Evolutionary conservation across 2,888 invertebrate species (phyloP).

Genomic region (Pardosa pseudoannulata): DNA sequence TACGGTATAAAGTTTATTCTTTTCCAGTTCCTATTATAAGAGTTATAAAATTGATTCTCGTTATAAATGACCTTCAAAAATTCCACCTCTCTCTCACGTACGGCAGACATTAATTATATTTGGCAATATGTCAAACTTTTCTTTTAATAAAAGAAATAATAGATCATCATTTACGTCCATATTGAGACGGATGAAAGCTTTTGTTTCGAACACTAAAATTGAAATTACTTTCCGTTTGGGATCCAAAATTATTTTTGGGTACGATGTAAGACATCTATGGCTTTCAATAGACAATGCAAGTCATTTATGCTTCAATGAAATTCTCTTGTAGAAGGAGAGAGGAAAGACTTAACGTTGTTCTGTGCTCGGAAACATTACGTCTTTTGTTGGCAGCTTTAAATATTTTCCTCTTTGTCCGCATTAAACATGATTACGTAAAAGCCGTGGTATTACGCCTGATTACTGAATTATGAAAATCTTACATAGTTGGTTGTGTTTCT

Average conservation of each 20-base stretch:
- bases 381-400: background rate
- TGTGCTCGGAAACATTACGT: background rate
- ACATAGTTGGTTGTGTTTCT: too few relatives aligned
- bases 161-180: background rate
- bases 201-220: background rate
- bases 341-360: background rate
- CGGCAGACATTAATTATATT: background rate
- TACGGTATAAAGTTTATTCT: too few relatives aligned
- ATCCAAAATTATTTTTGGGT: background rate
- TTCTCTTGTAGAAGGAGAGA: background rate
- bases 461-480: too few relatives aligned
- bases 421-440: too few relatives aligned
- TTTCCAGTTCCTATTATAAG: too few relatives aligned
- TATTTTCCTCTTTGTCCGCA: too few relatives aligned
- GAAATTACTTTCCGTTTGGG: background rate
- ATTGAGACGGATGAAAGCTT: background rate
- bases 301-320: background rate
- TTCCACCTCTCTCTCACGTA: background rate
- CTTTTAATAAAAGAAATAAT: too few relatives aligned
- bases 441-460: too few relatives aligned
- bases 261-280: background rate
- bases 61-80: background rate
- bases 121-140: background rate
- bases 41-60: too few relatives aligned
- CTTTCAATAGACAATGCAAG: background rate